Conservation (phyloP, 2,113 vertebrate genomes). For the Cynocephalus volans region DNA sequence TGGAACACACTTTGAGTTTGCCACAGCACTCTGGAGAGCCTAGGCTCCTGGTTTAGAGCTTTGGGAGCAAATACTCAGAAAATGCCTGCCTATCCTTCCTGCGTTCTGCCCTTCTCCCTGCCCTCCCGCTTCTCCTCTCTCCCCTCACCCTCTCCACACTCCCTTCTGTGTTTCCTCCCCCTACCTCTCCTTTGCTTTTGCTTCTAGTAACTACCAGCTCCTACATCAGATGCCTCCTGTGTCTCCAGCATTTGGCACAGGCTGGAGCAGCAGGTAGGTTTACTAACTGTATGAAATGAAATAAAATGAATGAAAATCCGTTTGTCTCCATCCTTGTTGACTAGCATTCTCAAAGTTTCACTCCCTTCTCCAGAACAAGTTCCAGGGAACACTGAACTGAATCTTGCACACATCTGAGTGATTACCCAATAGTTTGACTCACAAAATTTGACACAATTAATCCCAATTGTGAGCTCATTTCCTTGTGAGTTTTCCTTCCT, state of each 20-base stretch:
- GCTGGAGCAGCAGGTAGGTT: not conserved
- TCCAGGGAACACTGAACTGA: not conserved
- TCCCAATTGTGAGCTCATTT: not conserved
- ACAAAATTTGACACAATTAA: not conserved
- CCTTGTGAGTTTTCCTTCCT: not conserved
- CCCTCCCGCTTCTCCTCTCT: no score
- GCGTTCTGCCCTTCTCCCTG: not conserved
- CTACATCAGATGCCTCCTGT: not conserved
- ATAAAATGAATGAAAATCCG: not conserved
- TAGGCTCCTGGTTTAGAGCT: not conserved
- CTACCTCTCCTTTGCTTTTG: not conserved
- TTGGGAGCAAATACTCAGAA: not conserved
- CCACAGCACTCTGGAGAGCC: no score
- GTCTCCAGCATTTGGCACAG: not conserved
- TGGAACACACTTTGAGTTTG: not conserved
- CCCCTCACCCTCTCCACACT: not conserved
- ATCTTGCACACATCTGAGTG: not conserved
- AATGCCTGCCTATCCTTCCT: not conserved
- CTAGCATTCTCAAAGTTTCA: not conserved
- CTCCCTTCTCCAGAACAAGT: not conserved
- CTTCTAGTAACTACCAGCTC: not conserved
- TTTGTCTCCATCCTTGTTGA: not conserved
- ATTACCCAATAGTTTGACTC: not conserved
- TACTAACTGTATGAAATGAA: not conserved
- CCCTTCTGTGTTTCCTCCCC: rapidly evolving